Conservation (phyloP, 2,888 invertebrate genomes). For the Brenthis hecate region DNA sequence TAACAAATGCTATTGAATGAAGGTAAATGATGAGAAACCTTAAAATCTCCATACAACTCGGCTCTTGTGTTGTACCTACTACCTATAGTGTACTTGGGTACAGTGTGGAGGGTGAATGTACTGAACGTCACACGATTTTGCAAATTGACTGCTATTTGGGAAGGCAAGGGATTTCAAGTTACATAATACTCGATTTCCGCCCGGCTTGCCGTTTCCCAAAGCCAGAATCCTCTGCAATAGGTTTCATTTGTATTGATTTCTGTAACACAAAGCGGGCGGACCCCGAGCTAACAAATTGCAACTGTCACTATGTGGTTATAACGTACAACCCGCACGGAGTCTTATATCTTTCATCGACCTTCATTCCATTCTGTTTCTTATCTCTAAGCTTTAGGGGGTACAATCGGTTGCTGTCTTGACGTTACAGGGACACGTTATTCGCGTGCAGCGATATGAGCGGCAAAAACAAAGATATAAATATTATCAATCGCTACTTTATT, state of each 20-base stretch:
- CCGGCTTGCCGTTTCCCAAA: slow-evolving; percentile 25
- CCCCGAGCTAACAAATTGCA: slow-evolving; percentile 34
- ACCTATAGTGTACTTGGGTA: slow-evolving; percentile 1
- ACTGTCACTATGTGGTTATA: slow-evolving; percentile 35
- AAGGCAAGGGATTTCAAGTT: slow-evolving; percentile 27
- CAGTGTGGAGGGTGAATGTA: slow-evolving; percentile 27
- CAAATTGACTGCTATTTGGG: slow-evolving; percentile 34
- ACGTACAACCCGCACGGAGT: slow-evolving; percentile 17
- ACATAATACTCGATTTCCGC: slow-evolving; percentile 32
- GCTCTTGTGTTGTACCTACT: too few species aligned
- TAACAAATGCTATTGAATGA: background rate
- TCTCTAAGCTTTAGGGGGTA: background rate
- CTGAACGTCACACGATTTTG: slow-evolving; percentile 33
- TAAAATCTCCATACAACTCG: slow-evolving; percentile 4
- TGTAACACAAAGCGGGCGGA: slow-evolving; percentile 34
- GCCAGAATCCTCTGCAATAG: slow-evolving; percentile 27
- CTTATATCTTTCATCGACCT: background rate
- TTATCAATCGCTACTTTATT: slow-evolving; percentile 44
- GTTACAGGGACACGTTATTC: slow-evolving; percentile 2
- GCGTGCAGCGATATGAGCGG: slow-evolving; percentile 23
- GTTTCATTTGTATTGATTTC: slow-evolving; percentile 39
- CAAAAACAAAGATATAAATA: slow-evolving; percentile 47
- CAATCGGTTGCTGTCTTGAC: background rate
- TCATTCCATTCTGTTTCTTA: slow-evolving; percentile 14
- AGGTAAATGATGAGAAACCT: slow-evolving; percentile 8